These are phyloP conservation scores for Vollenhovia emeryi DNA, from an alignment of 1,140 invertebrate species.

Conservation along the genomic window DNA sequence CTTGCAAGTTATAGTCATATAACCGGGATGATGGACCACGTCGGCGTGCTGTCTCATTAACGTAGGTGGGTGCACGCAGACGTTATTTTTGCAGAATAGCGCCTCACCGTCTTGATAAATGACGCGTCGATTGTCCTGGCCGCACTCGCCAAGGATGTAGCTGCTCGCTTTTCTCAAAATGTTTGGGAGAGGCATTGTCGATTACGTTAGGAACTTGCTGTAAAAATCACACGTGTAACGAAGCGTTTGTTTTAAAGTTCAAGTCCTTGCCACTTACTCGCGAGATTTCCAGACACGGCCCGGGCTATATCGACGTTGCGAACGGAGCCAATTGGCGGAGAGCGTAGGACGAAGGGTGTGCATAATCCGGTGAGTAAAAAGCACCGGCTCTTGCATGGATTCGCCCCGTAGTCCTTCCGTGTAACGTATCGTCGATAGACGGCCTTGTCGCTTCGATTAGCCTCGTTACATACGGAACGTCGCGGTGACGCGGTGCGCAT, in stretches of 20 bases:
- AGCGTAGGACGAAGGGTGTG: background rate
- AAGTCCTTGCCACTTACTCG: background rate
- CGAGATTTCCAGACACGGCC: background rate
- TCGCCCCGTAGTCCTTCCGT: constrained; percentile 7
- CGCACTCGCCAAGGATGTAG: constrained; percentile 90
- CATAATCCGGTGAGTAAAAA: constrained; percentile 29
- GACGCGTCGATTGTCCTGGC: constrained; percentile 78
- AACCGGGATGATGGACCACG: constrained; percentile 95
- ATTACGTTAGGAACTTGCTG: no score
- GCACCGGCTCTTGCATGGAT: background rate
- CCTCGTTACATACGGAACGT: constrained; percentile 67
- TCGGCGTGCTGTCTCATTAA: constrained; percentile 92
- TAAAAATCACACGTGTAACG: no score
- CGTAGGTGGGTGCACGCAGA: constrained; percentile 97
- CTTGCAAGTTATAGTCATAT: constrained; percentile 94
- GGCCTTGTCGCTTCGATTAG: constrained; percentile 70
- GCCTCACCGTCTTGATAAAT: constrained; percentile 93
- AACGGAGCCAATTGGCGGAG: background rate
- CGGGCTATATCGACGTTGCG: background rate
- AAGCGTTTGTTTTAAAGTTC: no score
- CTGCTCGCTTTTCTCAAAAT: constrained; percentile 91
- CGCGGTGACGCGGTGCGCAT: no score
- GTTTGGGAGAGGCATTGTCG: constrained; percentile 90
- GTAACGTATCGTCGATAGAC: constrained; percentile 6
- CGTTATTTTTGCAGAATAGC: constrained; percentile 96